These are phyloP conservation scores for Percopsis transmontana DNA, from an alignment of 2,113 vertebrate genomes.

Conservation along the genomic window DNA sequence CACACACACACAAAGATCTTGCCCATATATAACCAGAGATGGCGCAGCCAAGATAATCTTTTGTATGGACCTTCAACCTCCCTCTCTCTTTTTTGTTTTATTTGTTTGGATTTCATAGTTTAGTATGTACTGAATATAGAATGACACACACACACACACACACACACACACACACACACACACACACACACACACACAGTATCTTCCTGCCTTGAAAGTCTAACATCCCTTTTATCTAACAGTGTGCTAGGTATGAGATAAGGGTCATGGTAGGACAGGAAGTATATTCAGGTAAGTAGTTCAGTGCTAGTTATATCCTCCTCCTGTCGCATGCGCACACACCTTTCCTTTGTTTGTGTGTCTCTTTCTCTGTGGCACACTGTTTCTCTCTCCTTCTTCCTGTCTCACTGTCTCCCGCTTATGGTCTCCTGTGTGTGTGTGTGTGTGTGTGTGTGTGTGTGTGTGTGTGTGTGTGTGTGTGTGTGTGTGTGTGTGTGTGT, in stretches of 20 bases:
- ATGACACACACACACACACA: background rate
- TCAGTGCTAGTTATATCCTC: background rate
- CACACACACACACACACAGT: background rate
- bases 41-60: constrained; percentile 52
- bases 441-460: constrained; percentile 1
- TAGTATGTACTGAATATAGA: too few species aligned
- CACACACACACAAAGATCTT: constrained; percentile 6
- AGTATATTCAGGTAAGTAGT: too few species aligned
- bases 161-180: background rate
- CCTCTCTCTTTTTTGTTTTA: background rate
- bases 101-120: too few species aligned
- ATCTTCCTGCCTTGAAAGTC: background rate
- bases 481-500: constrained; percentile 3
- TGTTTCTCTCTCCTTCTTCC: background rate
- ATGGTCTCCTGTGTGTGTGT: background rate
- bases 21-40: constrained; percentile 47
- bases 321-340: constrained; percentile 1
- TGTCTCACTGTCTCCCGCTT: constrained; percentile 7
- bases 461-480: constrained; percentile 5
- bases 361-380: background rate
- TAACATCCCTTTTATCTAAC: too few species aligned
- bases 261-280: too few species aligned
- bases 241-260: too few species aligned
- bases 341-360: background rate
- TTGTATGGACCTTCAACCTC: constrained; percentile 30